These are phyloP conservation scores for Nothocercus nigrocapillus DNA, from an alignment of 2,113 vertebrate species.

Conservation along the genomic window DNA sequence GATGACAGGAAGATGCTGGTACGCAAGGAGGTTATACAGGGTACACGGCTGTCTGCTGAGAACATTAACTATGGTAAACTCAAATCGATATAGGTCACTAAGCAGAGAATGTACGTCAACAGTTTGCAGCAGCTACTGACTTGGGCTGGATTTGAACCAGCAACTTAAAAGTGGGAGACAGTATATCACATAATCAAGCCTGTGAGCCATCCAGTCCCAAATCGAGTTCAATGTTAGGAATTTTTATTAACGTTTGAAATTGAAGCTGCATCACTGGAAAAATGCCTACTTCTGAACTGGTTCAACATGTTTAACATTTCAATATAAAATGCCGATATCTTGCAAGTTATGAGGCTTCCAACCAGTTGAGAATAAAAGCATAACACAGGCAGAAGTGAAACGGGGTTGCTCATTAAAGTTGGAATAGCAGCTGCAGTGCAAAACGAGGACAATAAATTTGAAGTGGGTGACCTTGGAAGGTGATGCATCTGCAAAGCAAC, in stretches of 20 bases:
- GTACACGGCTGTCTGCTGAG: not conserved
- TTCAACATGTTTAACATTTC: slow-evolving; percentile 66
- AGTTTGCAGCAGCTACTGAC: slow-evolving; percentile 21
- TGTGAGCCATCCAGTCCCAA: slow-evolving; percentile 8
- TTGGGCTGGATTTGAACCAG: slow-evolving; percentile 16
- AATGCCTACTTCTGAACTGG: slow-evolving; percentile 60
- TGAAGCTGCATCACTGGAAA: slow-evolving; percentile 59
- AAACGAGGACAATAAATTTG: not conserved
- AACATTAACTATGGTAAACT: not conserved
- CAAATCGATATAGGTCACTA: not conserved
- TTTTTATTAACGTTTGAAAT: slow-evolving; percentile 66
- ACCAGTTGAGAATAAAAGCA: not conserved
- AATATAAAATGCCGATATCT: slow-evolving; percentile 32
- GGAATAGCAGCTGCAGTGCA: not conserved
- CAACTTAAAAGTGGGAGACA: not conserved
- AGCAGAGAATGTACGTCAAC: not conserved
- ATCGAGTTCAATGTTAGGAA: slow-evolving; percentile 40
- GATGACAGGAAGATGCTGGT: not conserved
- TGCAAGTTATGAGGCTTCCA: slow-evolving; percentile 19
- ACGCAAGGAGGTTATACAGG: not conserved
- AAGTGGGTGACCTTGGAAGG: not conserved
- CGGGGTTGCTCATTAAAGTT: not conserved
- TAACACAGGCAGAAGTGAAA: not conserved
- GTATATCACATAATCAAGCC: slow-evolving; percentile 24
- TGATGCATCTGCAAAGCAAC: not conserved